Evolutionary conservation across 2,888 invertebrate genomes (phyloP).

Genomic region (Selenia dentaria): DNA sequence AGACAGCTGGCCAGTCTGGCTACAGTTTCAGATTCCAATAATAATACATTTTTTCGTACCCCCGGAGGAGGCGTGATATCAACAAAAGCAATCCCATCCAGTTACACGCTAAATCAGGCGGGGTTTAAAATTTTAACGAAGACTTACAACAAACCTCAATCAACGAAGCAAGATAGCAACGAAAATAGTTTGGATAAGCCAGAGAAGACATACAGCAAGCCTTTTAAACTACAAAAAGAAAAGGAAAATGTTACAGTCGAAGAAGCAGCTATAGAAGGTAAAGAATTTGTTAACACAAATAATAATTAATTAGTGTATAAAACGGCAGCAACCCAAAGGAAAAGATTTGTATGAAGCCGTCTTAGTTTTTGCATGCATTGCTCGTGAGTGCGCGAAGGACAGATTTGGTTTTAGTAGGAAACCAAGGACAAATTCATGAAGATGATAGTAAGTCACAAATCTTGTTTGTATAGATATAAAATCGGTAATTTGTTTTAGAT

Average conservation of each 20-base stretch:
- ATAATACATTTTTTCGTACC: conserved; percentile 75
- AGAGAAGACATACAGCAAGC: conserved; percentile 66
- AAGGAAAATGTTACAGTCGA: conserved; percentile 45
- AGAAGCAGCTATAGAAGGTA: conserved; percentile 53
- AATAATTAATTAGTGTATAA: too few relatives aligned
- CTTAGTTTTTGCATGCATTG: too few relatives aligned
- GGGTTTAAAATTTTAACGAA: conserved; percentile 88
- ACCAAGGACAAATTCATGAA: too few relatives aligned
- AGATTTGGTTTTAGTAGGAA: too few relatives aligned
- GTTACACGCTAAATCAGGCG: conserved; percentile 86
- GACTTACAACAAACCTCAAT: conserved; percentile 84
- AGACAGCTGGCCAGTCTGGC: conserved; percentile 84
- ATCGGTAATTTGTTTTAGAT: conserved; percentile 47
- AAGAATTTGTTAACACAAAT: too few relatives aligned
- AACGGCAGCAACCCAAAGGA: too few relatives aligned
- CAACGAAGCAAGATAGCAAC: conserved; percentile 74
- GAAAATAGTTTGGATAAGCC: conserved; percentile 56
- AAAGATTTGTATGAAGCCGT: too few relatives aligned
- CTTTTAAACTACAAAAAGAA: conserved; percentile 55
- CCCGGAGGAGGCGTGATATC: conserved; percentile 82
- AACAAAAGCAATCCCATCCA: conserved; percentile 85
- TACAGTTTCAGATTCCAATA: conserved; percentile 79
- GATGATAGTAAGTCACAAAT: too few relatives aligned
- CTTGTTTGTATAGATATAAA: too few relatives aligned
- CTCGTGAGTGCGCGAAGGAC: too few relatives aligned